Percentiles rank a stretch among this genome's conserved stretches.
Evolutionary conservation across 2,113 vertebrate species (phyloP).

Genomic region (Pyrgilauda ruficollis): DNA sequence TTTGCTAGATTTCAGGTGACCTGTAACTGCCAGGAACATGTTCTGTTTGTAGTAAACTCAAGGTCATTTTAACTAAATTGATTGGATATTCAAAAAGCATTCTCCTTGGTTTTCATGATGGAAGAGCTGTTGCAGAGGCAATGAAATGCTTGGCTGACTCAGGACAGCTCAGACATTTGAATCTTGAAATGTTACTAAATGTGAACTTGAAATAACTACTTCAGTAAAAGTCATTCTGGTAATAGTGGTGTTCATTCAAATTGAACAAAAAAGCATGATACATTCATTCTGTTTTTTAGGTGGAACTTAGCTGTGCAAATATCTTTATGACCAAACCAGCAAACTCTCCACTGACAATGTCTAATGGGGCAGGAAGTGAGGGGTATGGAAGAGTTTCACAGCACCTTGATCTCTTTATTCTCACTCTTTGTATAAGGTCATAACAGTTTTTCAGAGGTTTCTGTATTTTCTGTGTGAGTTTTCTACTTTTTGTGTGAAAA

Average conservation of each 20-base stretch:
- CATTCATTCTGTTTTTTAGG: background rate
- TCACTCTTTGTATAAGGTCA: background rate
- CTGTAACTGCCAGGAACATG: background rate
- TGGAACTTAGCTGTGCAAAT: background rate
- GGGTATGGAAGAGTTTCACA: background rate
- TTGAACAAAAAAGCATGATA: background rate
- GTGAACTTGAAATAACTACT: background rate
- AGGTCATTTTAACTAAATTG: background rate
- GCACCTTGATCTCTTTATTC: background rate
- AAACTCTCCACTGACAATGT: background rate
- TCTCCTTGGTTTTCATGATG: background rate
- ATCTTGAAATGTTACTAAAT: background rate
- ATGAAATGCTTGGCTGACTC: background rate
- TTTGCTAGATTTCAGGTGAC: background rate
- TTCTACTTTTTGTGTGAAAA: background rate
- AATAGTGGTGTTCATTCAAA: background rate
- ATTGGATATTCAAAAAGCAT: background rate
- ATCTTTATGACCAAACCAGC: background rate
- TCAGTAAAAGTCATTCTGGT: background rate
- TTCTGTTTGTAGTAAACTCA: background rate
- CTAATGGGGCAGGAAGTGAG: background rate
- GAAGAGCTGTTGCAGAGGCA: background rate
- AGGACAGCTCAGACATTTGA: background rate
- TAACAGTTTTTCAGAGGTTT: background rate
- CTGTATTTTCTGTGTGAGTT: accelerated